A percentile compares a stretch with the other conserved stretches of the same genome.
These are phyloP conservation scores for Theretra japonica DNA, from an alignment of 2,888 invertebrate genomes.

Conservation along the genomic window DNA sequence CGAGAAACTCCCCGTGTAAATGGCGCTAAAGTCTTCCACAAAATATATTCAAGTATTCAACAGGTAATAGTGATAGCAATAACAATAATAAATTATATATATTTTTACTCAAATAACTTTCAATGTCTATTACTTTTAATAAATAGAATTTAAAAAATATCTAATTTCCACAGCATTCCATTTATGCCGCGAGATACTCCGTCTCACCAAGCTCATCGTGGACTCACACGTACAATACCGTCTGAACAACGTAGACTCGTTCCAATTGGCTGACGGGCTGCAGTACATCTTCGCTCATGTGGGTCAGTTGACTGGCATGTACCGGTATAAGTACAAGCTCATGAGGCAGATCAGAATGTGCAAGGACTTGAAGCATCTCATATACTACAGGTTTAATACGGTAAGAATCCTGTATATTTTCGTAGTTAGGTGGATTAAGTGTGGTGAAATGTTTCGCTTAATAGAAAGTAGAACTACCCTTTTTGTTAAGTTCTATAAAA, in stretches of 20 bases:
- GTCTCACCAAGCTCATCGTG: constrained; percentile 99
- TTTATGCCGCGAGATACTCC: constrained; percentile 98
- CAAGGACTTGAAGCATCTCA: constrained; percentile 99
- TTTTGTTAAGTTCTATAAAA: too few relatives aligned
- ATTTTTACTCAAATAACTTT: too few relatives aligned
- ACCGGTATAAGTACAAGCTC: constrained; percentile 98
- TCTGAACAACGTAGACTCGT: constrained; percentile 99
- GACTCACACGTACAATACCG: constrained; percentile 99
- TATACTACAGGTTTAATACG: constrained; percentile 99
- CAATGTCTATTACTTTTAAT: too few relatives aligned
- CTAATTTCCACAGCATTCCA: constrained; percentile 94
- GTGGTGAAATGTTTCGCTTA: too few relatives aligned
- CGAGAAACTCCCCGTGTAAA: too few relatives aligned
- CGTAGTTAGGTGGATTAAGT: too few relatives aligned
- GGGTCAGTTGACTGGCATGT: constrained; percentile 99
- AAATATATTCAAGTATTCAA: too few relatives aligned
- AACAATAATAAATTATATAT: too few relatives aligned
- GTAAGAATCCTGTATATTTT: too few relatives aligned
- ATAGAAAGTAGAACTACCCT: too few relatives aligned
- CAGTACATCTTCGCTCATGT: constrained; percentile 99
- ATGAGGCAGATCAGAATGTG: constrained; percentile 99
- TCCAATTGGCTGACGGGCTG: constrained; percentile 98
- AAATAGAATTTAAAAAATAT: not conserved
- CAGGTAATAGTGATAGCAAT: too few relatives aligned
- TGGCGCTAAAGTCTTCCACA: too few relatives aligned